Conservation (phyloP, 2,888 invertebrate species). For the Nephrotoma appendiculata region DNA sequence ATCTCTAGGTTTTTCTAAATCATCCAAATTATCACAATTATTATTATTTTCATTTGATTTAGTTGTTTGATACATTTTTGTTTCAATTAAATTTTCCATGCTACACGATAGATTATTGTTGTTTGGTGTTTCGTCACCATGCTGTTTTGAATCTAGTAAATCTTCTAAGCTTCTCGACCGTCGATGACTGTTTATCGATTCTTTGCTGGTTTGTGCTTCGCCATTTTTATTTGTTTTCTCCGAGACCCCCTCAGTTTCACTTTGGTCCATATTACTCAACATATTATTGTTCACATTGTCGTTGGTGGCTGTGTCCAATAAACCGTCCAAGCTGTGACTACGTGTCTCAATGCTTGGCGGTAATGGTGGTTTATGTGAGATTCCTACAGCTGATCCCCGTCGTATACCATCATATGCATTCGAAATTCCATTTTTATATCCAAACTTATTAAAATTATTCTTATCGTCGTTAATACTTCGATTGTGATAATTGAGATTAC, state of each 20-base stretch:
- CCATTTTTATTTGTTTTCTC: neutral
- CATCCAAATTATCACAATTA: neutral
- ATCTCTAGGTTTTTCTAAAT: constrained; percentile 7
- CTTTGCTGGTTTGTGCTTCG: constrained; percentile 12
- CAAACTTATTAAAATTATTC: constrained; percentile 4
- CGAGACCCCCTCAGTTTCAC: constrained; percentile 11
- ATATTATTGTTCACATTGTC: neutral
- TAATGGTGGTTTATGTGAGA: constrained; percentile 28
- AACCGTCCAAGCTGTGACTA: constrained; percentile 46
- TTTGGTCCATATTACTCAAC: constrained; percentile 10
- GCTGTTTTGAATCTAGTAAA: constrained; percentile 34
- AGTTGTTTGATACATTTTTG: constrained; percentile 1
- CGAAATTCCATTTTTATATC: constrained; percentile 20
- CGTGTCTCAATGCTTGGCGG: constrained; percentile 30
- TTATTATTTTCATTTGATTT: constrained; percentile 10
- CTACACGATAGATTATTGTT: constrained; percentile 30
- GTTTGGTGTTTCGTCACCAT: constrained; percentile 22
- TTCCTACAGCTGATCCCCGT: constrained; percentile 27
- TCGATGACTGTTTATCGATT: constrained; percentile 23
- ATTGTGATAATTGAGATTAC: constrained; percentile 21
- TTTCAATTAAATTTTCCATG: constrained; percentile 16
- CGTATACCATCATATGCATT: constrained; percentile 20
- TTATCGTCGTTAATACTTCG: neutral
- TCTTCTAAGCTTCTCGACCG: constrained; percentile 50
- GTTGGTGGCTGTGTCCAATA: constrained; percentile 31